Percentiles rank a stretch among this genome's conserved stretches.
Evolutionary conservation across 2,888 invertebrate species (phyloP).

Genomic region (Yponomeuta plumbellus): DNA sequence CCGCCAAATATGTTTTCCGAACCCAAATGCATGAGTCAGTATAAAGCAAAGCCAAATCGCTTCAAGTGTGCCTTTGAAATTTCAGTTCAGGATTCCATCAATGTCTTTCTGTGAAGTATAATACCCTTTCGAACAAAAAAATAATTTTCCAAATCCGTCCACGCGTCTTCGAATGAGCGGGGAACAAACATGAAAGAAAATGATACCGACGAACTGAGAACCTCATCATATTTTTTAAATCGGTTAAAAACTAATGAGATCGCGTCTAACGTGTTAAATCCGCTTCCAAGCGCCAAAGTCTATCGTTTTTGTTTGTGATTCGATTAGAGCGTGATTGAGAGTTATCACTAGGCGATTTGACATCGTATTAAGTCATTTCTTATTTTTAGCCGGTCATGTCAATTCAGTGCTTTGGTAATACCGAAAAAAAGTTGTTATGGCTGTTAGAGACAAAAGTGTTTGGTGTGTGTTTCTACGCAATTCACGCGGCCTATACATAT

Average conservation of each 20-base stretch:
- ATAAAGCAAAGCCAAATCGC: no score
- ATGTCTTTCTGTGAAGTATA: no score
- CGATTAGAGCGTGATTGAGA: slow-evolving; percentile 71
- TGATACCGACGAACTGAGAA: no score
- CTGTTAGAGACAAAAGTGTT: slow-evolving; percentile 24
- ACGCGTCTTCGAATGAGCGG: no score
- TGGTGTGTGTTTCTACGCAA: background rate
- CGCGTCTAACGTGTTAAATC: slow-evolving; percentile 59
- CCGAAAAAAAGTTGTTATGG: slow-evolving; percentile 41
- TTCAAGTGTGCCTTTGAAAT: no score
- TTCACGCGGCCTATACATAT: background rate
- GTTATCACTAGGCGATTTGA: slow-evolving; percentile 65
- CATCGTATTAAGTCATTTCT: slow-evolving; percentile 59
- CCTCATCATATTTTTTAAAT: no score
- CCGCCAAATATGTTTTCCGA: no score
- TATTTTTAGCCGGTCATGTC: slow-evolving; percentile 62
- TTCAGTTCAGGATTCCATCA: no score
- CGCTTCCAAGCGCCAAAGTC: slow-evolving; percentile 56
- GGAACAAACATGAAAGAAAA: no score
- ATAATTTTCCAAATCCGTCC: no score
- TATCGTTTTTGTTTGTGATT: slow-evolving; percentile 61
- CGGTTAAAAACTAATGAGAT: slow-evolving; percentile 4
- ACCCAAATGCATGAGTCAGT: no score
- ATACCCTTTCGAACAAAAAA: no score
- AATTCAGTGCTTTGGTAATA: slow-evolving; percentile 40